phyloP scores from a whole-genome alignment of 2,888 invertebrate species.

The Myathropa florea region DNA sequence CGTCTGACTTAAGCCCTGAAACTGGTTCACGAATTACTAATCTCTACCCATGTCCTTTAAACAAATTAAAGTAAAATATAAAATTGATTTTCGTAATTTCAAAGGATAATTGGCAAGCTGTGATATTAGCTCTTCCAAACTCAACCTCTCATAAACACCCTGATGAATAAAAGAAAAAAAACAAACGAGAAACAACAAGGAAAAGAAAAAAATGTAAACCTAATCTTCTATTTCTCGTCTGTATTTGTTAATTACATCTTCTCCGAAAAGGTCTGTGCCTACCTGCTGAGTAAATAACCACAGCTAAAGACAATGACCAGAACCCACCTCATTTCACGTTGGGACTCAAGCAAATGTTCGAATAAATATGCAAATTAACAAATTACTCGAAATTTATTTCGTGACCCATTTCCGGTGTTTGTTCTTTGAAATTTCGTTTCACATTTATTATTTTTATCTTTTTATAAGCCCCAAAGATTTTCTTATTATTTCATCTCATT shows the following conservation, averaged over 20 bases:
- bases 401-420: neutral
- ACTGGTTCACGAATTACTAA: too few relatives aligned
- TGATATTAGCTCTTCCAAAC: neutral
- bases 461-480: neutral
- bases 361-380: conserved; percentile 21
- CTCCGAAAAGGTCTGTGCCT: neutral
- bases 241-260: neutral
- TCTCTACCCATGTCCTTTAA: too few relatives aligned
- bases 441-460: neutral
- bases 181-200: neutral
- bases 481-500: neutral
- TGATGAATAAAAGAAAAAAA: neutral
- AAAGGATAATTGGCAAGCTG: neutral
- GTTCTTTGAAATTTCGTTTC: neutral
- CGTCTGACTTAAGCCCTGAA: too few relatives aligned
- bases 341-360: conserved; percentile 7
- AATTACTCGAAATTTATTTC: conserved; percentile 40
- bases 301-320: neutral
- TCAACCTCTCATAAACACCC: neutral
- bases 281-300: neutral
- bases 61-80: too few relatives aligned
- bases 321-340: neutral
- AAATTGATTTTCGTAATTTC: too few relatives aligned
- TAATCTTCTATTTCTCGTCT: neutral
- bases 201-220: neutral